These are phyloP conservation scores for Caligus rogercresseyi DNA, from an alignment of 1,140 invertebrate species.

Conservation along the genomic window DNA sequence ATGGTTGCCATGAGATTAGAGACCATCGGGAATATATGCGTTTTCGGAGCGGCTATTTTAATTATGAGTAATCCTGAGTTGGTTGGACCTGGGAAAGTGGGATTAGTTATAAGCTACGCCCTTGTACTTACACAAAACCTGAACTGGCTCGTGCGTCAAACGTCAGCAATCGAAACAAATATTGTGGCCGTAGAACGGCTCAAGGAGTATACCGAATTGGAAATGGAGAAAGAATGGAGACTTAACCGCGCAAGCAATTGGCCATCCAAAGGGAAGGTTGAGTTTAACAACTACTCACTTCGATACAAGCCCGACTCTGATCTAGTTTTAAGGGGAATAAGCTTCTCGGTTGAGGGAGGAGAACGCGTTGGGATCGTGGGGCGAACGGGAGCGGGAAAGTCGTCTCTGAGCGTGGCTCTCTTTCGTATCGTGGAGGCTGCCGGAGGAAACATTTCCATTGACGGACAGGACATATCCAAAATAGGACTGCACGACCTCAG, in stretches of 20 bases:
- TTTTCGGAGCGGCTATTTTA: constrained; percentile 34
- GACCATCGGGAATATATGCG: constrained; percentile 30
- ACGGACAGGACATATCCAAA: constrained; percentile 61
- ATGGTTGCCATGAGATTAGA: constrained; percentile 50
- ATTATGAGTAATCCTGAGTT: constrained; percentile 30
- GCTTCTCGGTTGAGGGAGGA: constrained; percentile 39
- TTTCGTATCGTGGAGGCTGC: constrained; percentile 64
- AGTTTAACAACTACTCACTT: constrained; percentile 52
- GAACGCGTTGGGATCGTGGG: constrained; percentile 56
- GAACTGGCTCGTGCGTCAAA: constrained; percentile 41
- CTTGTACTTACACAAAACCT: constrained; percentile 37
- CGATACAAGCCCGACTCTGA: constrained; percentile 61
- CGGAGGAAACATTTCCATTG: constrained; percentile 63
- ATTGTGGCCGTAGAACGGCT: constrained; percentile 45
- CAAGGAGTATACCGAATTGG: constrained; percentile 38
- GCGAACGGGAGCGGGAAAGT: constrained; percentile 62
- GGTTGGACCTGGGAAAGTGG: constrained; percentile 34
- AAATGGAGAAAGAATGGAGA: constrained; percentile 47
- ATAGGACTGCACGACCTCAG: constrained; percentile 74
- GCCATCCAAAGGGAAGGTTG: constrained; percentile 40
- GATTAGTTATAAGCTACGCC: constrained; percentile 37
- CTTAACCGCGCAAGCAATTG: constrained; percentile 34
- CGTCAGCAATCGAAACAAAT: constrained; percentile 43
- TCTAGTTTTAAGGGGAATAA: constrained; percentile 52
- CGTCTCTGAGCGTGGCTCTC: constrained; percentile 53